A percentile compares a stretch with the other conserved stretches of the same genome.
phyloP scores from a whole-genome alignment of 2,113 vertebrate genomes.

The Origma solitaria region DNA sequence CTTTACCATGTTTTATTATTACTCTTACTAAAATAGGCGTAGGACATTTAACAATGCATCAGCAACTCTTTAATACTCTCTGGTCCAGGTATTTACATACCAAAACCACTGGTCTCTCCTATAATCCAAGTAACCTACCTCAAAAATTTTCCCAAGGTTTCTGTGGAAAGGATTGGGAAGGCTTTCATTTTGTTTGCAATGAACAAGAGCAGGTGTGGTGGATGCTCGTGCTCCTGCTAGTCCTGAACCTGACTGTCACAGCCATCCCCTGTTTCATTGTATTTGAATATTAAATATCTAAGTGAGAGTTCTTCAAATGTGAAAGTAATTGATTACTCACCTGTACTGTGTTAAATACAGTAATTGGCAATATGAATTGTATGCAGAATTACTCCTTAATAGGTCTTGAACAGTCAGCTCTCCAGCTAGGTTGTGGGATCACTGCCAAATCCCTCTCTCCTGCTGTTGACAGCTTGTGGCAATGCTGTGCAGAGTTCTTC shows the following conservation, averaged over 20 bases:
- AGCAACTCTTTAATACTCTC: neutral
- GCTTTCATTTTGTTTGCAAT: neutral
- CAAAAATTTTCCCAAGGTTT: neutral
- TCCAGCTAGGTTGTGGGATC: neutral
- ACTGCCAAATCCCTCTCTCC: neutral
- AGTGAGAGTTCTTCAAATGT: neutral
- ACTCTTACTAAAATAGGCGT: neutral
- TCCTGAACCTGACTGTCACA: neutral
- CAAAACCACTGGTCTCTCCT: neutral
- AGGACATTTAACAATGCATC: neutral
- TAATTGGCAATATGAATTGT: neutral
- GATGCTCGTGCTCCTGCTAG: neutral
- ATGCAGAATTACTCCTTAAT: neutral
- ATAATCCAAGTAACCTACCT: neutral
- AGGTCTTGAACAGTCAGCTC: neutral
- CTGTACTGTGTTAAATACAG: neutral
- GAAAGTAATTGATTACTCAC: neutral
- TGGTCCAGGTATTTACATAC: neutral
- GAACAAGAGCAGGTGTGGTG: neutral
- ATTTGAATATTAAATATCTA: neutral
- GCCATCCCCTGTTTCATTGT: neutral
- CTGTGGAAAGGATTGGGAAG: neutral
- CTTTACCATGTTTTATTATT: neutral
- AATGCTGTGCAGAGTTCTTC: conserved; percentile 17
- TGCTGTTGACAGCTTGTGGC: neutral